Conservation (phyloP, 2,797 vertebrate genomes). For the Chrosomus eos region DNA sequence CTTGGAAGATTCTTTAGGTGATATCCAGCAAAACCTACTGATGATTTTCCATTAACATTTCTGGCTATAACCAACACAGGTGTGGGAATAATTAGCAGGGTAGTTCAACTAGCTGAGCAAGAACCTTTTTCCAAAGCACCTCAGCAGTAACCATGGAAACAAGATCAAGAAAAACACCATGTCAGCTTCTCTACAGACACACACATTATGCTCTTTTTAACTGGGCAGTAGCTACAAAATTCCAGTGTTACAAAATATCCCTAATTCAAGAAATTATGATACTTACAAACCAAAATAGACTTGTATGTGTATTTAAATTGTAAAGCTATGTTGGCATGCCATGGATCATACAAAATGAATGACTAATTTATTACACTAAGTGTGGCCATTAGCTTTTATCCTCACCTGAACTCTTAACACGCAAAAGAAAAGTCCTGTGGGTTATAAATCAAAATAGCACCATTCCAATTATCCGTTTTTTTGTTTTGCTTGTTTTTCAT, state of each 20-base stretch:
- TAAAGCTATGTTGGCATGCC: not conserved
- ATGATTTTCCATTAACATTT: conserved; percentile 31
- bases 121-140: conserved; percentile 69
- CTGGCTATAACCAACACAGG: conserved; percentile 57
- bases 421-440: not conserved
- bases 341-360: conserved; percentile 4
- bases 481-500: not conserved
- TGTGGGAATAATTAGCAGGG: conserved; percentile 69
- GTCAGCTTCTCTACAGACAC: conserved; percentile 64
- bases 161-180: conserved; percentile 72
- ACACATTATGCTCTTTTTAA: conserved; percentile 17
- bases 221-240: conserved; percentile 3
- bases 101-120: conserved; percentile 74
- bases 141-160: conserved; percentile 73
- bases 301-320: not conserved
- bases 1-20: not conserved
- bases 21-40: conserved; percentile 23
- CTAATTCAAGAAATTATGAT: not conserved
- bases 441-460: not conserved
- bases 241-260: not conserved
- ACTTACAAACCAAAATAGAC: not conserved
- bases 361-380: conserved; percentile 6
- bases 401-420: conserved; percentile 1
- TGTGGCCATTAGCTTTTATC: not conserved
- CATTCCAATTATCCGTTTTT: not conserved